Evolutionary conservation across 2,888 invertebrate genomes (phyloP).

Genomic region (Julus scanicus): DNA sequence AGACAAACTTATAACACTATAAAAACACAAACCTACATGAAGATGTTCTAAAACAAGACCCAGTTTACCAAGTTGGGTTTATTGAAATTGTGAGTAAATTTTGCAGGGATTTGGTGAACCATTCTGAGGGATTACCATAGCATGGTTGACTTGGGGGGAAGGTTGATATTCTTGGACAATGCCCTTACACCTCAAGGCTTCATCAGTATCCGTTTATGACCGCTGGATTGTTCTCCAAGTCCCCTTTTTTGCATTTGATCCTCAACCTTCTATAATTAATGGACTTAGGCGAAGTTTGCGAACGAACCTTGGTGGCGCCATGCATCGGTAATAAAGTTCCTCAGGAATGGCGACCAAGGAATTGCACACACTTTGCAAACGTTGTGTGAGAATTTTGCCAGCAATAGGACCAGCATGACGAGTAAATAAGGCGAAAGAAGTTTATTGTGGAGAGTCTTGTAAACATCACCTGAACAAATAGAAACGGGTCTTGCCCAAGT

Average conservation of each 20-base stretch:
- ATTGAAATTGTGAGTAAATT: slow-evolving; percentile 25
- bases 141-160: background rate
- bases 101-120: background rate
- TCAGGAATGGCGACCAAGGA: background rate
- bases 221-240: background rate
- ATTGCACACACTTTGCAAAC: background rate
- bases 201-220: slow-evolving; percentile 4
- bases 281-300: background rate
- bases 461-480: slow-evolving; percentile 39
- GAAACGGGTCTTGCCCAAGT: slow-evolving; percentile 35
- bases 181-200: background rate
- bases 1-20: too few relatives aligned
- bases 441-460: slow-evolving; percentile 31
- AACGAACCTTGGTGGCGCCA: background rate
- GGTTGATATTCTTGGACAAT: background rate
- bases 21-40: background rate
- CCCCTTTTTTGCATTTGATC: slow-evolving; percentile 23
- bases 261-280: slow-evolving; percentile 31
- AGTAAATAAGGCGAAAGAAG: slow-evolving; percentile 20
- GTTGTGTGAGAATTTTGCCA: slow-evolving; percentile 1
- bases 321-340: slow-evolving; percentile 4
- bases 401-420: slow-evolving; percentile 10
- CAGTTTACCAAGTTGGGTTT: background rate
- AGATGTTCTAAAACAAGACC: background rate
- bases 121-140: background rate